Evolutionary conservation across 2,797 vertebrate species (phyloP).

Genomic region (Clarias pachynema): DNA sequence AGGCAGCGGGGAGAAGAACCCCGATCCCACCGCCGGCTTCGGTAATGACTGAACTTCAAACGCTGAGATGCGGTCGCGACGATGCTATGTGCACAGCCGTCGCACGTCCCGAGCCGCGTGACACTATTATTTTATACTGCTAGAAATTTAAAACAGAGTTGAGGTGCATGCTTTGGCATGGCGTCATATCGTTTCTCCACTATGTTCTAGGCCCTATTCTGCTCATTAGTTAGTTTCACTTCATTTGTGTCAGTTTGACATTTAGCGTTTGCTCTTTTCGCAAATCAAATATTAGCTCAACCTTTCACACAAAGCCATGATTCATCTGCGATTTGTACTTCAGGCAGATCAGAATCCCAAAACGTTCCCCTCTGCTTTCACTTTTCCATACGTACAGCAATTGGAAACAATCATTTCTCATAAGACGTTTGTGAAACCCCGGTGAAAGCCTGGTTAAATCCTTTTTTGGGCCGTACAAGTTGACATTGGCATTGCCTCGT

Average conservation of each 20-base stretch:
- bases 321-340: conserved; percentile 9
- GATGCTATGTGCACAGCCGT: neutral
- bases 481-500: conserved; percentile 18
- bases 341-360: neutral
- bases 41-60: conserved; percentile 15
- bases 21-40: conserved; percentile 28
- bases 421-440: conserved; percentile 17
- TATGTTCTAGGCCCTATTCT: neutral
- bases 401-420: conserved; percentile 14
- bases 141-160: neutral
- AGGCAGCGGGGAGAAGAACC: conserved; percentile 49
- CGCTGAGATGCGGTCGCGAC: neutral
- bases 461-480: conserved; percentile 7
- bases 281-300: conserved; percentile 20
- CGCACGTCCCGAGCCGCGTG: neutral
- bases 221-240: neutral
- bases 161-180: neutral
- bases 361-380: conserved; percentile 15
- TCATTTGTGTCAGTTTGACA: conserved; percentile 14
- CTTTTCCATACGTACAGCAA: conserved; percentile 20
- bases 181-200: neutral
- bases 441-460: neutral
- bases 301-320: conserved; percentile 10
- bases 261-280: neutral
- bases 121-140: neutral